Percentiles rank a stretch among this genome's conserved stretches.
These are phyloP conservation scores for Eremophila alpestris DNA, from an alignment of 2,797 vertebrate species.

Conservation along the genomic window DNA sequence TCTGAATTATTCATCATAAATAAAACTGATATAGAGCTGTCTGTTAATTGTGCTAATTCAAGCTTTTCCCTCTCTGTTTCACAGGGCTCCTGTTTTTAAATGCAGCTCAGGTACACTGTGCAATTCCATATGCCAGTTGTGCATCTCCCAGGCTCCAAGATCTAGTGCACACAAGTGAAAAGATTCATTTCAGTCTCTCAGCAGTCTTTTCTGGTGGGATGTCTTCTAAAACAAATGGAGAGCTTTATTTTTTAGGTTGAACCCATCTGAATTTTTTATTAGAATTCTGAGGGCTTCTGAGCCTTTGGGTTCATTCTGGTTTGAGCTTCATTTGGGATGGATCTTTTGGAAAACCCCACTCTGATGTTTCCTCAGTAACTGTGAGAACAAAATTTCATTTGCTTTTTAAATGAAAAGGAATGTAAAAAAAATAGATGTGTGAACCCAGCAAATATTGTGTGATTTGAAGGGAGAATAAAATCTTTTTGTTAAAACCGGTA, in stretches of 20 bases:
- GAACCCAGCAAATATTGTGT: background rate
- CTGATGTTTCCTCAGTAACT: background rate
- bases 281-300: background rate
- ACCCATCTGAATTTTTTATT: background rate
- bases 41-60: background rate
- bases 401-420: background rate
- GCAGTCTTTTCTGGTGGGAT: background rate
- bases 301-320: background rate
- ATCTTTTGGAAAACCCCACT: background rate
- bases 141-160: slow-evolving; percentile 1
- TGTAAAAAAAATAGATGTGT: background rate
- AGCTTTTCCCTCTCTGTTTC: background rate
- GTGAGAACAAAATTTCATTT: background rate
- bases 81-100: background rate
- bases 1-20: background rate
- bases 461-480: background rate
- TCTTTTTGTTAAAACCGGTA: background rate
- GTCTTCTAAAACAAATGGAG: background rate
- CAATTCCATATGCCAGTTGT: background rate
- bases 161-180: background rate
- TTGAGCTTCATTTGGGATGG: background rate
- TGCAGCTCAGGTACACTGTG: background rate
- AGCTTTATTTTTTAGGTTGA: background rate
- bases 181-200: background rate
- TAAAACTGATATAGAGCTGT: background rate